phyloP scores from a whole-genome alignment of 2,113 vertebrate genomes.

The Mesoclemmys tuberculata region DNA sequence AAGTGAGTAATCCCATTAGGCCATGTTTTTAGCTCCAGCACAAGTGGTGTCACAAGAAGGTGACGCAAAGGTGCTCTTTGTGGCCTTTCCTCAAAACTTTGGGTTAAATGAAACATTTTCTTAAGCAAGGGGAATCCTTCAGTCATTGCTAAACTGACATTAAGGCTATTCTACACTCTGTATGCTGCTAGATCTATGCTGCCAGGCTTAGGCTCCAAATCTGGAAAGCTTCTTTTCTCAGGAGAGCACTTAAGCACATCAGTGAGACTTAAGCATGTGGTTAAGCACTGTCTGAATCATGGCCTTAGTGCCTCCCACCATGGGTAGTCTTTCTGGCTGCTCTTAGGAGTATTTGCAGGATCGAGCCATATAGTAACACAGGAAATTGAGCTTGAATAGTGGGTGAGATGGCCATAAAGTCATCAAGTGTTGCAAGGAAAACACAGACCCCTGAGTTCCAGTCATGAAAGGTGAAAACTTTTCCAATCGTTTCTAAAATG shows the following conservation, averaged over 20 bases:
- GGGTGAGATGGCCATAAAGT: accelerated
- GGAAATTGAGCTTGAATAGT: not conserved
- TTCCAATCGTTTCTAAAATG: conserved; percentile 1
- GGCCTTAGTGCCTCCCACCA: not conserved
- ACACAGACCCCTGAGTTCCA: not conserved
- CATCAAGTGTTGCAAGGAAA: not conserved
- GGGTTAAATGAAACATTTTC: accelerated
- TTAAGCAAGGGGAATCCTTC: accelerated
- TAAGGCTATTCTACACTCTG: not conserved
- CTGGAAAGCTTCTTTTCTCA: not conserved
- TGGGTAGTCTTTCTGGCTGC: not conserved
- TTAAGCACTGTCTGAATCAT: not conserved
- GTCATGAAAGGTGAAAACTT: not conserved
- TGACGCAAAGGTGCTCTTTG: accelerated
- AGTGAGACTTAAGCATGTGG: not conserved
- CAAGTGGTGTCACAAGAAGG: accelerated
- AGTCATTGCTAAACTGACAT: not conserved
- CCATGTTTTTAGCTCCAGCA: accelerated
- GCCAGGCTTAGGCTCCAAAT: not conserved
- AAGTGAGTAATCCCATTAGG: not conserved
- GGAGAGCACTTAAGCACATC: not conserved
- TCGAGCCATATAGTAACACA: not conserved
- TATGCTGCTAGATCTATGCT: accelerated
- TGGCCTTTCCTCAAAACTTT: not conserved
- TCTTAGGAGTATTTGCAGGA: not conserved